Percentiles rank a stretch among this genome's conserved stretches.
phyloP scores from a whole-genome alignment of 2,113 vertebrate genomes.

The Proteles cristata region DNA sequence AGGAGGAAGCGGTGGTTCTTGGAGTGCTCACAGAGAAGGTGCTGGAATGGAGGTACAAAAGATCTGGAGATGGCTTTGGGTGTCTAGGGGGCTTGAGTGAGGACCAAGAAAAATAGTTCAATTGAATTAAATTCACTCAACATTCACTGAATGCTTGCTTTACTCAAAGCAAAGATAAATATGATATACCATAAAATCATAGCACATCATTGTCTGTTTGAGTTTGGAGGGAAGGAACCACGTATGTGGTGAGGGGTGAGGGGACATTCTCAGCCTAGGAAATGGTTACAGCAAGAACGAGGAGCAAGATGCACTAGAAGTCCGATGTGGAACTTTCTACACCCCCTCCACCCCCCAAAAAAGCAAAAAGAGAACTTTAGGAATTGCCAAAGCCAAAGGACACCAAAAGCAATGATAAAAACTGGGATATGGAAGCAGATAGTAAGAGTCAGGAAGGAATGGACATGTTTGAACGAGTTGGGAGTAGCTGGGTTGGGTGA shows the following conservation, averaged over 20 bases:
- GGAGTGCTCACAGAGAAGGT: not conserved
- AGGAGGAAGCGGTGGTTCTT: too few relatives aligned
- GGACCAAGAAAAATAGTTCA: not conserved
- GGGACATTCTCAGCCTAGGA: not conserved
- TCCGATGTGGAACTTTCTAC: not conserved
- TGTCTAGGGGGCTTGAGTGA: not conserved
- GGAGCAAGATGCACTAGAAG: not conserved
- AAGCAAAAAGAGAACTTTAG: not conserved
- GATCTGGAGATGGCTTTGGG: not conserved
- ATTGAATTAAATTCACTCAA: not conserved
- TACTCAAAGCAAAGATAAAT: not conserved
- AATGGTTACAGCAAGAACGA: not conserved
- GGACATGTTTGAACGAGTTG: not conserved
- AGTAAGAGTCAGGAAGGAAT: not conserved
- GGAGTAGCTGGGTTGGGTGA: not conserved
- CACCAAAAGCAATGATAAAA: not conserved
- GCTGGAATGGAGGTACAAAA: rapidly evolving
- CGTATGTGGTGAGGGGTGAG: not conserved
- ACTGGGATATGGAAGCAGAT: not conserved
- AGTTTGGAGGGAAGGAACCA: not conserved
- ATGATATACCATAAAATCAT: not conserved
- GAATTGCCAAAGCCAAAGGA: not conserved
- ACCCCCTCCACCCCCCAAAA: not conserved
- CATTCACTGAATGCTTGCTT: not conserved
- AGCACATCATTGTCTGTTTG: not conserved